Conservation (phyloP, 1,140 invertebrate species). For the Lethocerus indicus region DNA sequence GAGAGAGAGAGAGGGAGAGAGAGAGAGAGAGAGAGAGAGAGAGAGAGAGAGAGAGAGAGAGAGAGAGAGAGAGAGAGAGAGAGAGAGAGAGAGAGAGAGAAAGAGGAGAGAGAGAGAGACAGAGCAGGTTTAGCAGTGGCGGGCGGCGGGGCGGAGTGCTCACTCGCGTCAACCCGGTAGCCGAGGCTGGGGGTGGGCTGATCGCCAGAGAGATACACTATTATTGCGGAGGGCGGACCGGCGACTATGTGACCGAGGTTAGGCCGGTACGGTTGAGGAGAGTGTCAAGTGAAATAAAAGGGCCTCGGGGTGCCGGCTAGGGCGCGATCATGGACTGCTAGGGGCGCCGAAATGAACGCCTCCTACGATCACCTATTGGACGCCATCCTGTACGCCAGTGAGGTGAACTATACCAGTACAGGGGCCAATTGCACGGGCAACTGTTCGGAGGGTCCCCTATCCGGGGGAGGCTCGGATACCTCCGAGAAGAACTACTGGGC, state of each 20-base stretch:
- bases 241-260: not conserved
- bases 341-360: not conserved
- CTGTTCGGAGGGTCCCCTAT: not conserved
- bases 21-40: slow-evolving; percentile 3
- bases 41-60: slow-evolving; percentile 3
- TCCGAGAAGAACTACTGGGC: slow-evolving; percentile 42
- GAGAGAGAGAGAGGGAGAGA: slow-evolving; percentile 3
- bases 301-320: not conserved
- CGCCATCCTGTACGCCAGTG: not conserved
- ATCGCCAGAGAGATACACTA: not conserved
- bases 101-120: not conserved
- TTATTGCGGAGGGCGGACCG: not conserved
- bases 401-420: not conserved
- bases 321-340: not conserved
- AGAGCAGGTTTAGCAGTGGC: not conserved
- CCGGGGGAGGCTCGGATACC: not conserved
- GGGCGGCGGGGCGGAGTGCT: not conserved
- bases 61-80: slow-evolving; percentile 5
- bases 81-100: slow-evolving; percentile 4
- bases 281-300: not conserved
- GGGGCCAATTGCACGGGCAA: slow-evolving; percentile 1
- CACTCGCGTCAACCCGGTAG: not conserved
- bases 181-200: not conserved
- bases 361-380: too few relatives aligned
- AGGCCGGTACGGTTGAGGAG: not conserved